Evolutionary conservation across 2,888 invertebrate species (phyloP), one percentile per base, ranked within the genome.

Genomic region (Tipula unca): DNA sequence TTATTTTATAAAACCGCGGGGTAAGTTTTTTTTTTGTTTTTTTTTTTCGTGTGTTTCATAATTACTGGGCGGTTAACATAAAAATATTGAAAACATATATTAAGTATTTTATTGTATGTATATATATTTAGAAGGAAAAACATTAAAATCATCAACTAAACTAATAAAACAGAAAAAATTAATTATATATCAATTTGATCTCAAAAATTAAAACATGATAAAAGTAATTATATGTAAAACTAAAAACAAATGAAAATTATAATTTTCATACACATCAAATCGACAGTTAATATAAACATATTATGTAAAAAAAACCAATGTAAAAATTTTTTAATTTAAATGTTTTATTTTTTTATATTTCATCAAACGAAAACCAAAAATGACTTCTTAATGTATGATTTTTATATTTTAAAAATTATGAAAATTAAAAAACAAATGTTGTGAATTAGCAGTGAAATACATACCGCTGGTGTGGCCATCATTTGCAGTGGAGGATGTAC

Each of bases 381-480:
- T 69, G 13, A 10, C 8, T 25, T 69, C 69, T 69, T 69, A 25
- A 69, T 69, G 48, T 48, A 17, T 48, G 69, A 69, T 69, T 69
- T 13, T 69, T 13, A 25, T 69, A 69, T 13, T 48, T 48, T n/a
- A 48, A 17, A 48, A 48, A n/a, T 1, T n/a, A 36, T 10, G 6
- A 36, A 36, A n/a, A 42, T 1, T n/a, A n/a, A 69, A 69, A 25
- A 32, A 35, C 32, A 32, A 83, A n/a, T 83, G 17, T 35, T 32
- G 14, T 8, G 32, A 83, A 29, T 29, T 29, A 8, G 69, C 5
- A 2, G 4, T 1, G 14, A 25, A 83, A 42, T 25, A 90, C 91
- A 89, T 90, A 91, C 91, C 90, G 90, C 90, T 87, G 91, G 91
- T 86, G 91, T 90, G 85, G 90, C 91, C 91, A 91, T 91, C 91